A percentile compares a stretch with the other conserved stretches of the same genome.
phyloP scores from a whole-genome alignment of 2,113 vertebrate genomes.

The Calyptomena viridis region DNA sequence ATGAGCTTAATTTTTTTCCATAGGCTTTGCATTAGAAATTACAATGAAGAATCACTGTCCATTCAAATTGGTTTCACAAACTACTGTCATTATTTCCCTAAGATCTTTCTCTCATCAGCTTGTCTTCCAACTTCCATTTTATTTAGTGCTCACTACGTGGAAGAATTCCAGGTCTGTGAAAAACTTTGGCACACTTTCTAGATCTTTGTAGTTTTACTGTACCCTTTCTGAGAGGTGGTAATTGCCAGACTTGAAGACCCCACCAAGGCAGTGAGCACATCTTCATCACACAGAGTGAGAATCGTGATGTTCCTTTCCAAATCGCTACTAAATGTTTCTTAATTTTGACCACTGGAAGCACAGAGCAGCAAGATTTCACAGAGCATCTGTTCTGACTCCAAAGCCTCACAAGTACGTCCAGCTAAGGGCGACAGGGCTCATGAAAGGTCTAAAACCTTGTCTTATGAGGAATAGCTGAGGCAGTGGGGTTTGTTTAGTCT shows the following conservation, averaged over 20 bases:
- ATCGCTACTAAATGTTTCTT: not conserved
- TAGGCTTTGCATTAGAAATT: not conserved
- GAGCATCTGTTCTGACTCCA: not conserved
- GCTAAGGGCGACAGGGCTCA: rapidly evolving
- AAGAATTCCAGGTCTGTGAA: not conserved
- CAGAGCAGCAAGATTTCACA: not conserved
- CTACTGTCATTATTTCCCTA: not conserved
- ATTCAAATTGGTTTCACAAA: not conserved
- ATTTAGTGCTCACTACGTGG: not conserved
- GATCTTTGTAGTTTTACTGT: not conserved
- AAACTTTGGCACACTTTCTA: not conserved
- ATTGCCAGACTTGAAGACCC: not conserved
- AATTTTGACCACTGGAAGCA: not conserved
- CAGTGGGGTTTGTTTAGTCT: not conserved
- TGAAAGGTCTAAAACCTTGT: not conserved
- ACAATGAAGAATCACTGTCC: not conserved
- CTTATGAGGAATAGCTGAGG: not conserved
- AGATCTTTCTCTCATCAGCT: not conserved
- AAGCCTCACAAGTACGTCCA: not conserved
- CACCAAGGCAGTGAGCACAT: not conserved
- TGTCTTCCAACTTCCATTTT: not conserved
- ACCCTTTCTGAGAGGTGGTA: not conserved
- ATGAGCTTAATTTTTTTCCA: not conserved
- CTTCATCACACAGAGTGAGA: not conserved
- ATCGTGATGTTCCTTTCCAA: not conserved